Percentiles rank a stretch among this genome's conserved stretches.
These are phyloP conservation scores for Cochlearius cochlearius DNA, from an alignment of 2,113 vertebrate genomes.

Conservation along the genomic window DNA sequence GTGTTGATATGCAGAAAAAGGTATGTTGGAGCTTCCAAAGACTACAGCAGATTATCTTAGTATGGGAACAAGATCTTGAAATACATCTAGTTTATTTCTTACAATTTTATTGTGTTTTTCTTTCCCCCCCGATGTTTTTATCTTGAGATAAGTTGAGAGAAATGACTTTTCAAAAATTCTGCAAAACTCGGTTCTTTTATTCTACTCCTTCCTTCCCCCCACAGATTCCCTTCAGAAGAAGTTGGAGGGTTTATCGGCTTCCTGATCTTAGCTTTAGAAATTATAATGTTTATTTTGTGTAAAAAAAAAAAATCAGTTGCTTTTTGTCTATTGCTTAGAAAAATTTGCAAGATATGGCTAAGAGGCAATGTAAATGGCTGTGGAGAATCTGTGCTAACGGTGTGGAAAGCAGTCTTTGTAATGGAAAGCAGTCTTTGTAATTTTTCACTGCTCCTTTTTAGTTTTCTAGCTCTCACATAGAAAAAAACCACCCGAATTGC, in stretches of 20 bases:
- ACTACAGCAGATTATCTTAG: background rate
- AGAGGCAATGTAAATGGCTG: background rate
- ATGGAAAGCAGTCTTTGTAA: background rate
- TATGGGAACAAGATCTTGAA: background rate
- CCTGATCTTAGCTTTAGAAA: background rate
- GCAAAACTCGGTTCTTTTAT: background rate
- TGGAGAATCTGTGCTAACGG: background rate
- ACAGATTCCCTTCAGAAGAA: background rate
- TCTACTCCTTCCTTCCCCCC: background rate
- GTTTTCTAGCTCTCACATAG: background rate
- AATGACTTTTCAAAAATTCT: background rate
- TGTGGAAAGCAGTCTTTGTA: background rate
- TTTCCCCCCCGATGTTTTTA: background rate
- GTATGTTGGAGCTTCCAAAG: background rate
- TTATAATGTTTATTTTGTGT: background rate
- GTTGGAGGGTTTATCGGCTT: background rate
- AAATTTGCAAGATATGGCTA: background rate
- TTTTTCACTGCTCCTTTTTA: background rate
- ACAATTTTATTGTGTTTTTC: background rate
- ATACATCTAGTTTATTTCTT: background rate
- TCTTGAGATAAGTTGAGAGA: background rate
- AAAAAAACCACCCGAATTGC: background rate
- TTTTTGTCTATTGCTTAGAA: background rate
- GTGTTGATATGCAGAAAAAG: background rate
- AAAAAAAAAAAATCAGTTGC: background rate